A percentile compares a stretch with the other conserved stretches of the same genome.
Conservation (phyloP, 2,888 invertebrate genomes). For the Conops quadrifasciatus region DNA sequence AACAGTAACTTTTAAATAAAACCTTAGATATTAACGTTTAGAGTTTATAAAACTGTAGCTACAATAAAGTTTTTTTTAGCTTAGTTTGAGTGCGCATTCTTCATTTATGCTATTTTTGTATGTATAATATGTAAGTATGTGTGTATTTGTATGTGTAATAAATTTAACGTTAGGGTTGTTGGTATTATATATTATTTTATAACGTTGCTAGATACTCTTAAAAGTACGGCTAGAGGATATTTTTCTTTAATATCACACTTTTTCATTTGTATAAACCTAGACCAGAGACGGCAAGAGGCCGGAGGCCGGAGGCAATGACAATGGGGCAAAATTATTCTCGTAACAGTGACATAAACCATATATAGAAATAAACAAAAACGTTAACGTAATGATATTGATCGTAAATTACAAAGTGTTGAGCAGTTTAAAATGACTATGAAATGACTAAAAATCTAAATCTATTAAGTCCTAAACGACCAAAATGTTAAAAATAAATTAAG, state of each 20-base stretch:
- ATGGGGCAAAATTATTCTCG: too few species aligned
- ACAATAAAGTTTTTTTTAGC: conserved; percentile 27
- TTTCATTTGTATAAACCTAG: conserved; percentile 43
- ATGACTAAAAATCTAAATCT: neutral
- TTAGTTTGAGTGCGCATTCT: conserved; percentile 33
- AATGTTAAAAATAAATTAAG: neutral
- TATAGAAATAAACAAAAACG: too few species aligned
- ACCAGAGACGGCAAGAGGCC: neutral
- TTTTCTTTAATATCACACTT: conserved; percentile 56
- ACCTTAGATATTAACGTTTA: neutral
- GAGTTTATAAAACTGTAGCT: conserved; percentile 33
- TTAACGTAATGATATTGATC: too few species aligned
- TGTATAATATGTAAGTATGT: neutral
- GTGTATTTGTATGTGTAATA: neutral
- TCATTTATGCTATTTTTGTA: neutral
- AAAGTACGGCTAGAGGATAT: conserved; percentile 53
- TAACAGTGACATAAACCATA: too few species aligned
- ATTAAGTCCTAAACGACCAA: neutral
- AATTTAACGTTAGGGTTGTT: conserved; percentile 9
- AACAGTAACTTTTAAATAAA: neutral
- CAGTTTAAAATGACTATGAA: neutral
- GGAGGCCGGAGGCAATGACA: neutral
- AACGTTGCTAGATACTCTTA: conserved; percentile 41
- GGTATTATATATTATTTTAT: conserved; percentile 33
- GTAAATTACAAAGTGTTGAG: neutral